Conservation (phyloP, 2,888 invertebrate genomes). For the Metalampra italica region DNA sequence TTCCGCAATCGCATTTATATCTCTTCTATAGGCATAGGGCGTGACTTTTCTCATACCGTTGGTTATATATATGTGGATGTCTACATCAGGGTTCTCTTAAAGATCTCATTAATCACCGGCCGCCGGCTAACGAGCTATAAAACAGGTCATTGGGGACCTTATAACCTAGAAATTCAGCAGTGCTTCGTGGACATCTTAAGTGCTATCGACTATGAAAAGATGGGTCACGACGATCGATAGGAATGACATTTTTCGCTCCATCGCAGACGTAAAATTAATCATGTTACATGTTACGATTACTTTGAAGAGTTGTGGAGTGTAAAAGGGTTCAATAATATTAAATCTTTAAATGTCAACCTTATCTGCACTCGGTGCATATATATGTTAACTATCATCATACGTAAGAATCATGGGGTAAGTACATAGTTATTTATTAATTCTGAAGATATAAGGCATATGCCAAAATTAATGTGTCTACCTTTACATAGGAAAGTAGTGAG, state of each 20-base stretch:
- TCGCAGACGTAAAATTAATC: slow-evolving; percentile 8
- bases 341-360: too few relatives aligned
- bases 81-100: slow-evolving; percentile 7
- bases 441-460: too few relatives aligned
- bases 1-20: too few relatives aligned
- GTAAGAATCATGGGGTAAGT: too few relatives aligned
- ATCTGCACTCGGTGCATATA: too few relatives aligned
- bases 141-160: slow-evolving; percentile 33
- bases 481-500: too few relatives aligned
- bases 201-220: slow-evolving; percentile 25
- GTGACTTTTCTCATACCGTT: background rate
- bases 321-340: too few relatives aligned
- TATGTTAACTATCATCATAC: too few relatives aligned
- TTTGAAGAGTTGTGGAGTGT: too few relatives aligned
- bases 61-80: background rate
- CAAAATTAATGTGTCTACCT: too few relatives aligned
- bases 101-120: slow-evolving; percentile 27
- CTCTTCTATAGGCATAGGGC: too few relatives aligned
- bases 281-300: background rate
- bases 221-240: slow-evolving; percentile 17
- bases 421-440: too few relatives aligned
- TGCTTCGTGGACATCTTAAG: slow-evolving; percentile 22
- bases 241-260: slow-evolving; percentile 9
- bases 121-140: slow-evolving; percentile 26
- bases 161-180: slow-evolving; percentile 34